A percentile compares a stretch with the other conserved stretches of the same genome.
These are phyloP conservation scores for Oligia strigilis DNA, from an alignment of 2,888 invertebrate genomes.

Conservation along the genomic window DNA sequence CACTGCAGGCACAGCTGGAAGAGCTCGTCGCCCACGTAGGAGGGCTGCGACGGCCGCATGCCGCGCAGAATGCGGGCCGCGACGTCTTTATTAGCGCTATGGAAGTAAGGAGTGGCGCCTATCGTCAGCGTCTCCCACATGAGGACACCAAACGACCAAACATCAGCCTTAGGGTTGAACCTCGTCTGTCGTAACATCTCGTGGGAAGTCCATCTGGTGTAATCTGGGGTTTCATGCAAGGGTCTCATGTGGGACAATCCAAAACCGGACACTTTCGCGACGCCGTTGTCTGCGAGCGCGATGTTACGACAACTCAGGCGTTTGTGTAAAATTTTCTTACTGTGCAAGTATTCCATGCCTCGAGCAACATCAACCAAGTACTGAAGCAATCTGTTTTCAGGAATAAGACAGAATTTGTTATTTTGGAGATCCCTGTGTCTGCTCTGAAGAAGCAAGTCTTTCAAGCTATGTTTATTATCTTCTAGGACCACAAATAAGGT, in stretches of 20 bases:
- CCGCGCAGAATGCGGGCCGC: conserved; percentile 93
- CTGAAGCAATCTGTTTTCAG: conserved; percentile 92
- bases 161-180: conserved; percentile 93
- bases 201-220: conserved; percentile 94
- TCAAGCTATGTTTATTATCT: conserved; percentile 92
- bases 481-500: conserved; percentile 94
- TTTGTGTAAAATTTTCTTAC: conserved; percentile 93
- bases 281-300: conserved; percentile 91
- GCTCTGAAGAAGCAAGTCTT: conserved; percentile 92
- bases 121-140: conserved; percentile 96
- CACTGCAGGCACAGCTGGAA: conserved; percentile 96
- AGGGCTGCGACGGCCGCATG: conserved; percentile 93
- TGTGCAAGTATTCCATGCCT: conserved; percentile 93
- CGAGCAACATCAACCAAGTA: conserved; percentile 92
- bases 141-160: conserved; percentile 96
- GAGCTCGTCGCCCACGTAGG: conserved; percentile 94
- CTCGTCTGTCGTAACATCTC: conserved; percentile 94
- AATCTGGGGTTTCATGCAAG: conserved; percentile 92
- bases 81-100: conserved; percentile 92
- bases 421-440: conserved; percentile 88
- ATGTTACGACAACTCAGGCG: conserved; percentile 94
- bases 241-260: conserved; percentile 93
- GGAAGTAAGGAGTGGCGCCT: conserved; percentile 94
- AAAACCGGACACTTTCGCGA: conserved; percentile 94
- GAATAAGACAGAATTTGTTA: conserved; percentile 90